Conservation (phyloP, 2,888 invertebrate genomes). For the Orthosia gracilis region DNA sequence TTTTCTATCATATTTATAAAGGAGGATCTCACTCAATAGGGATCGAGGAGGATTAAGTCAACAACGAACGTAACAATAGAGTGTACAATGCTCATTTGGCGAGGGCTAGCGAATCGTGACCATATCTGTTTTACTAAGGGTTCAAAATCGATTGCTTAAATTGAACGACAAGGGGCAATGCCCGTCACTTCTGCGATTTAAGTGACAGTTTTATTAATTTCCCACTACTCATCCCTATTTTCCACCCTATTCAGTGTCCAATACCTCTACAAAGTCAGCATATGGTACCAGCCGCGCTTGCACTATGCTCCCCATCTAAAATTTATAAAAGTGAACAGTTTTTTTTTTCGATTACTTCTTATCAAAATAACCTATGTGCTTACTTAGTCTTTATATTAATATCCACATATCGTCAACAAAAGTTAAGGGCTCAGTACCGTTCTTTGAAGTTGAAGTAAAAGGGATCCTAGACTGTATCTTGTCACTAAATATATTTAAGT, state of each 20-base stretch:
- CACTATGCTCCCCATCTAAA: slow-evolving; percentile 63
- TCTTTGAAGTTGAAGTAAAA: neutral
- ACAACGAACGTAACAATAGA: slow-evolving; percentile 86
- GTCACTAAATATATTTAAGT: slow-evolving; percentile 13
- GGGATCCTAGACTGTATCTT: neutral
- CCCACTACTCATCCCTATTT: slow-evolving; percentile 89
- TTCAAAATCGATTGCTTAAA: slow-evolving; percentile 73
- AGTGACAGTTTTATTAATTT: slow-evolving; percentile 96
- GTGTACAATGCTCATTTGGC: slow-evolving; percentile 75
- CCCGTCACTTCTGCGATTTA: slow-evolving; percentile 90
- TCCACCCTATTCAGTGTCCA: slow-evolving; percentile 85
- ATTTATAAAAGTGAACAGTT: slow-evolving; percentile 6
- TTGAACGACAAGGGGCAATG: slow-evolving; percentile 80
- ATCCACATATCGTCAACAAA: neutral
- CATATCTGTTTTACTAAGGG: slow-evolving; percentile 73
- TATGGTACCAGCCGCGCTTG: slow-evolving; percentile 82
- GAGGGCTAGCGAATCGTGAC: slow-evolving; percentile 68
- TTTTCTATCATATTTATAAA: slow-evolving; percentile 82
- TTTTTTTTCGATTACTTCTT: neutral
- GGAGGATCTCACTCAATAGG: slow-evolving; percentile 81
- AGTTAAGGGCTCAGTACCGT: neutral
- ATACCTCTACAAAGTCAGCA: slow-evolving; percentile 86
- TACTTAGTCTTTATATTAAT: neutral
- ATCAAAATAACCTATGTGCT: neutral
- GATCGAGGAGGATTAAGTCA: slow-evolving; percentile 87